Evolutionary conservation across 1,140 invertebrate genomes (phyloP).

Genomic region (Ctenoplectra terminalis): DNA sequence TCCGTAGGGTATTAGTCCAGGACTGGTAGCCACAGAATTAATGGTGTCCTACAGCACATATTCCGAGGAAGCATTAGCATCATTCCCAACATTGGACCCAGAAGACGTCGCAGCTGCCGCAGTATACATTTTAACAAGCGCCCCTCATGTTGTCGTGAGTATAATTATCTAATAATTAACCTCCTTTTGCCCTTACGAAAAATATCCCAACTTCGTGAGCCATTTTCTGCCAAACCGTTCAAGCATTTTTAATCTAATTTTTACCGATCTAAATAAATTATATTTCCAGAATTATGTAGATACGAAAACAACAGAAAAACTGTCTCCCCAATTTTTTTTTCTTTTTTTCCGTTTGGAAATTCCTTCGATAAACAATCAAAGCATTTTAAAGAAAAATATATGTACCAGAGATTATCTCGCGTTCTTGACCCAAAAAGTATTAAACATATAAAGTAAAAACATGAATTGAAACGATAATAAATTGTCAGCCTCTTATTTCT

Average conservation of each 20-base stretch:
- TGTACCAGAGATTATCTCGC: not conserved
- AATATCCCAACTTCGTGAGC: no score
- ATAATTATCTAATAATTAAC: not conserved
- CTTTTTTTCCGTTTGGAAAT: no score
- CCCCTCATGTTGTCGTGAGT: slow-evolving; percentile 79
- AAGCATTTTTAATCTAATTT: no score
- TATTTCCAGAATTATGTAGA: no score
- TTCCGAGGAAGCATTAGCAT: slow-evolving; percentile 70
- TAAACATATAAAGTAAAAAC: not conserved
- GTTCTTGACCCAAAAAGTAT: not conserved
- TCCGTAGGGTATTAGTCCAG: slow-evolving; percentile 79
- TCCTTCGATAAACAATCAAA: no score
- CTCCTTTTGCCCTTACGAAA: no score
- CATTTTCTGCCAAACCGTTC: no score
- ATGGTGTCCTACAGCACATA: slow-evolving; percentile 69
- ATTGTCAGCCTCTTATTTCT: not conserved
- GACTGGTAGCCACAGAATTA: slow-evolving; percentile 77
- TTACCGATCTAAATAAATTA: no score
- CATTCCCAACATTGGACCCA: slow-evolving; percentile 79
- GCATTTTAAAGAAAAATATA: no score
- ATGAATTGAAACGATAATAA: not conserved
- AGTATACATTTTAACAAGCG: slow-evolving; percentile 81
- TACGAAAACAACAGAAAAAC: no score
- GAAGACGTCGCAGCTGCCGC: slow-evolving; percentile 83
- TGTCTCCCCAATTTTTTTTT: no score